A percentile compares a stretch with the other conserved stretches of the same genome.
Evolutionary conservation across 1,140 invertebrate genomes (phyloP).

Genomic region (Heliconius hermathena): DNA sequence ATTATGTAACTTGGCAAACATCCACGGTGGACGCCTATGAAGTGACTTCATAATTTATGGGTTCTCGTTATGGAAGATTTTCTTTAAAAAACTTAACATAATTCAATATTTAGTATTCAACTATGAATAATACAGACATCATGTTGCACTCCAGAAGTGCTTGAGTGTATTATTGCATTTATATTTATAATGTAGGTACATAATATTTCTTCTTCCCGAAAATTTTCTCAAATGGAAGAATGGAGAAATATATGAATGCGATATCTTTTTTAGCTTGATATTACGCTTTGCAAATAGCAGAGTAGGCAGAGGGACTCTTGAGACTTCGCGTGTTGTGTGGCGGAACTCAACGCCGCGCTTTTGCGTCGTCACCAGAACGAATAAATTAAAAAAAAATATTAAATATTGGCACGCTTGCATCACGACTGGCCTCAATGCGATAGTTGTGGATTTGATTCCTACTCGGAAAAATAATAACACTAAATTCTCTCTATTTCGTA

Average conservation of each 20-base stretch:
- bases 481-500: neutral
- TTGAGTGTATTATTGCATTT: neutral
- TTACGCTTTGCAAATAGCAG: too few relatives aligned
- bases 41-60: conserved; percentile 16
- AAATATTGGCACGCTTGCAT: too few relatives aligned
- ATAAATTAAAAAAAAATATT: too few relatives aligned
- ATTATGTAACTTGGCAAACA: neutral
- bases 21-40: conserved; percentile 6
- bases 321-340: too few relatives aligned
- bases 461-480: neutral
- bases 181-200: neutral
- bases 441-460: too few relatives aligned
- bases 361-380: too few relatives aligned
- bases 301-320: too few relatives aligned
- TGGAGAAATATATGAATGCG: too few relatives aligned
- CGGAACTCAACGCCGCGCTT: too few relatives aligned
- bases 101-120: conserved; percentile 11
- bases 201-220: neutral
- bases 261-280: too few relatives aligned
- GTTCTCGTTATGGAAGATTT: neutral
- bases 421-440: too few relatives aligned
- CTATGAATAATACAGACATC: conserved; percentile 7
- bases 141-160: conserved; percentile 1
- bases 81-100: neutral
- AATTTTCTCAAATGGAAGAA: too few relatives aligned